Evolutionary conservation across 1,140 invertebrate genomes (phyloP), one percentile per base, ranked within the genome.

Genomic region (Bombus turneri): DNA sequence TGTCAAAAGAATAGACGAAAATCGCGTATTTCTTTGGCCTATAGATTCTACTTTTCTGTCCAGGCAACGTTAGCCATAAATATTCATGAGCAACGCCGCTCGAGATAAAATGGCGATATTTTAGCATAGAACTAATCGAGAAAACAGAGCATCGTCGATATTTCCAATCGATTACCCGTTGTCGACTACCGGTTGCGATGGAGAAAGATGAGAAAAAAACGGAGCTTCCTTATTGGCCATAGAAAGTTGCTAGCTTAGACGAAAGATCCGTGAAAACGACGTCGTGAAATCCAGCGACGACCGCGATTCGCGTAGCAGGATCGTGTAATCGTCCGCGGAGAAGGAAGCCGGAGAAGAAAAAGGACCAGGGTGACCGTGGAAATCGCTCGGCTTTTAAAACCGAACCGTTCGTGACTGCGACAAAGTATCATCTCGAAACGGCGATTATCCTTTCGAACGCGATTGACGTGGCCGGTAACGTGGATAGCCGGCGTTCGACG

Each of bases 171-270:
- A 75, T 10, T 53, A 34, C 3, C 57, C 25, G 25, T 8, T 28
- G 22, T 59, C 57, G 57, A n/a, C 28, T 62, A 62, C 74, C 74
- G 53, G 74, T 72, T 41, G 25, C 31, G 8, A 37, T 57, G 47
- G 34, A 6, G 34, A 22, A 53, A 53, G 4, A 53, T 9, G 18
- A 34, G 13, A 25, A 57, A 28, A 34, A 28, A 53, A 75, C 10
- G 9, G 34, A 6, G 22, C 64, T 47, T 37, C 78, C 31, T 69
- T 69, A 80, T 53, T 80, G 78, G 78, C 68, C 43, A 43, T 80
- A 80, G 78, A 80, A 80, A 80, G 78, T 80, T 13, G 78, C 10
- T 22, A 37, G 78, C 43, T 64, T 25, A 34, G 64, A 69, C 68
- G 78, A 80, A 69, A 69, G 62, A 37, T 80, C 64, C 64, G 78